These are phyloP conservation scores for Nesidiocoris tenuis DNA, from an alignment of 2,888 invertebrate genomes.

Conservation along the genomic window DNA sequence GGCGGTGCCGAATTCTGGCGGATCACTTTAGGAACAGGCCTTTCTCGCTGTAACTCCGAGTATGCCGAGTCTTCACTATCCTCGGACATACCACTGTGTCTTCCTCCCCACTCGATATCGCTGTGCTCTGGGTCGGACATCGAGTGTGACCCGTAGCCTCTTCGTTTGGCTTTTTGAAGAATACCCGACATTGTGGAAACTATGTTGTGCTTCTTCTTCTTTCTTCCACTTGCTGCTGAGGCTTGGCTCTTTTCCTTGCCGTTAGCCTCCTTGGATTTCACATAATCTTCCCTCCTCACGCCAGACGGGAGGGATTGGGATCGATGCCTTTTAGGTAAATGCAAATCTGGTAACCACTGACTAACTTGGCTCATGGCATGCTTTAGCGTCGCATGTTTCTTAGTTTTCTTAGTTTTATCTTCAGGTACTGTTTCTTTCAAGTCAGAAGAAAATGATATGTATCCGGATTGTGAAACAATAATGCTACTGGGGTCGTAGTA, in stretches of 20 bases:
- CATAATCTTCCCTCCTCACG: constrained; percentile 53
- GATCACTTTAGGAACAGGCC: constrained; percentile 50
- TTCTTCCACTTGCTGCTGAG: constrained; percentile 48
- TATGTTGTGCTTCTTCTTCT: constrained; percentile 76
- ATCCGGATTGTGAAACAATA: constrained; percentile 76
- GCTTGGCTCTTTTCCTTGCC: constrained; percentile 10
- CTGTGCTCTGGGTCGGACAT: constrained; percentile 70
- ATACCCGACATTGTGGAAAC: constrained; percentile 83
- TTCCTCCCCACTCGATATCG: constrained; percentile 71
- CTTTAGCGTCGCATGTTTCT: constrained; percentile 69
- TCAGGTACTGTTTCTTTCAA: constrained; percentile 59
- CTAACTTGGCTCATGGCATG: constrained; percentile 79
- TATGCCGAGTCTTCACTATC: constrained; percentile 67
- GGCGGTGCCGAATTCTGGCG: constrained; percentile 36
- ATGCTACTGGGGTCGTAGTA: constrained; percentile 62
- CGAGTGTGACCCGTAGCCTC: constrained; percentile 62
- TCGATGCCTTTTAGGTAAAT: constrained; percentile 73
- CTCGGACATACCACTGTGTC: constrained; percentile 66
- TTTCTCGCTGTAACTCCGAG: constrained; percentile 60
- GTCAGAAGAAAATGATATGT: constrained; percentile 72
- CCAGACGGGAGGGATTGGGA: constrained; percentile 80
- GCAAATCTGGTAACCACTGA: constrained; percentile 77
- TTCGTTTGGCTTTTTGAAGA: constrained; percentile 78
- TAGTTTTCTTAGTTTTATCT: constrained; percentile 66
- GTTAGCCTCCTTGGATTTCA: constrained; percentile 46